Base-by-base conservation (phyloP, 2,797 vertebrate species). In the Peromyscus melanophrys region DNA sequence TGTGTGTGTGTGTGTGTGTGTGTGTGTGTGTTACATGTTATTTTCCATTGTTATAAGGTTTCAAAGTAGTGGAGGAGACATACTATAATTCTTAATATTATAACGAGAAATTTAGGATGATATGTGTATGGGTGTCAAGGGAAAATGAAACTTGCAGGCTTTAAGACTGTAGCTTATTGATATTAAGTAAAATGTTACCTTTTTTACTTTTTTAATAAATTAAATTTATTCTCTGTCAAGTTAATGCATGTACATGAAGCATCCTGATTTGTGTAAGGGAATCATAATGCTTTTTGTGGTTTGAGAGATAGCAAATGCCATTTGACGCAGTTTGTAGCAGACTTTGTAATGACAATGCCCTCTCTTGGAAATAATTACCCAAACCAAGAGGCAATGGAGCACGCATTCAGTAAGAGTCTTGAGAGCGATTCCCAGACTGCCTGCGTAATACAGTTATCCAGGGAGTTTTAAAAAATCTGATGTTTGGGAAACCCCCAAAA, bases 391-490 rank as follows among this genome's bases (percentile, higher is more conserved):
- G 29, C 75, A 67, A 31, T 61, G 2, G 0, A 2, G 21, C 31
- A 16, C 49, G 25, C 69, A 61, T 94, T 93, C 81, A 88, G 49
- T 78, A 93, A 92, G 17, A 82, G 46, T 90, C 90, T 93, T 82
- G 93, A 94, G 59, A 78, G 40, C 49, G 46, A 95, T 90, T 90
- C 84, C 55, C 37, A 49, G 86, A 71, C 46, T 82, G 81, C 55
- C 93, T 93, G 59, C 73, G 88, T 29, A 23, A 80, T 90, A 80
- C 83, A 93, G 92, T 90, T 93, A 93, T 55, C 61, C 88, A 71
- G 92, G 84, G 87, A 95, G 19, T 63, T 96, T 93, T 94, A n/a
- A 89, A 96, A 85, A 90, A 52, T 93, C 71, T 93, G 71, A 96
- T 96, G 71, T 65, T 40, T 94, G 92, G 81, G 88, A 93, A 85